Conservation (phyloP, 2,797 vertebrate species). For the Botia almorhae region DNA sequence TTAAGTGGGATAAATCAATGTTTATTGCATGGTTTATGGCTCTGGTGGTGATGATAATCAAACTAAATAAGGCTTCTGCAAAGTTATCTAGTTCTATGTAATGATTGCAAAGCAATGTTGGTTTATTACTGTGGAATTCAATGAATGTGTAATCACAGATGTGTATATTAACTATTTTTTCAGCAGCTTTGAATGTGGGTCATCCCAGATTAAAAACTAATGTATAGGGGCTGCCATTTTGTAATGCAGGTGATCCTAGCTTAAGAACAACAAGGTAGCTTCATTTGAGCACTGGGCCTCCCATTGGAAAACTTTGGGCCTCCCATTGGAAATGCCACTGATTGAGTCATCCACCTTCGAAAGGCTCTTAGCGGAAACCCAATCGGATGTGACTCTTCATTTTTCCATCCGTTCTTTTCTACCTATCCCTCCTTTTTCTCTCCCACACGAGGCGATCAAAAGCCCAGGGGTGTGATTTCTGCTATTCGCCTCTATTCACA, state of each 20-base stretch:
- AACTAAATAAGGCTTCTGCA: neutral
- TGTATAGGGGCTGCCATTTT: neutral
- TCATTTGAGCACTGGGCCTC: slow-evolving; percentile 20
- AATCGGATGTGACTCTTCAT: slow-evolving; percentile 37
- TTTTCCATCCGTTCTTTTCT: slow-evolving; percentile 24
- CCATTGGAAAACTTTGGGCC: slow-evolving; percentile 29
- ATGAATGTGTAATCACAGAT: neutral
- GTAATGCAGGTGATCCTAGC: slow-evolving; percentile 10
- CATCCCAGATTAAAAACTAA: neutral
- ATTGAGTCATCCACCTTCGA: slow-evolving; percentile 52
- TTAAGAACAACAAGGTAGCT: slow-evolving; percentile 22
- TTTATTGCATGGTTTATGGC: neutral
- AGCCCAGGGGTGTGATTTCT: slow-evolving; percentile 45
- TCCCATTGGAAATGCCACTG: slow-evolving; percentile 34
- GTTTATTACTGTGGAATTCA: neutral
- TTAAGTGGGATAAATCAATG: slow-evolving; percentile 1
- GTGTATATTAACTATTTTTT: neutral
- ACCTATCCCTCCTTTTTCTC: neutral
- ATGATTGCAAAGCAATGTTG: neutral
- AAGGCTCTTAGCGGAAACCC: slow-evolving; percentile 51
- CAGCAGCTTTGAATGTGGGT: neutral
- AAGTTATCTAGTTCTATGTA: neutral
- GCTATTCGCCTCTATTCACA: slow-evolving; percentile 43
- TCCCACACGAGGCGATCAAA: slow-evolving; percentile 24
- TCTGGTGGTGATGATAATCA: neutral